Evolutionary conservation across 2,113 vertebrate genomes (phyloP), one percentile per base, ranked within the genome.

Genomic region (Silurus asotus): DNA sequence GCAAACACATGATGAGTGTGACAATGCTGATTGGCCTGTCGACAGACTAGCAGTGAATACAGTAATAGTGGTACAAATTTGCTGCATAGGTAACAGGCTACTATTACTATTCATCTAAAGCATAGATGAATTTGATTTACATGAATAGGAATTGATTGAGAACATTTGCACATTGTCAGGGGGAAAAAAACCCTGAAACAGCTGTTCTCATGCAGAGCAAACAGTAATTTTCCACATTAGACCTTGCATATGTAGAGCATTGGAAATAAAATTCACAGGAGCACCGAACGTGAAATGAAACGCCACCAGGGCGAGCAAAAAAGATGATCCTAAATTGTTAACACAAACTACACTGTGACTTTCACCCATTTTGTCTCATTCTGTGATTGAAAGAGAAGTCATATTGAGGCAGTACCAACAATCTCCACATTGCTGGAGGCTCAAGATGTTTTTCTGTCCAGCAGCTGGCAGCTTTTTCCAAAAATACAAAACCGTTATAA

Each of bases 401-500:
- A 61, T 28, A 28, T 62, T 62, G 58, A 72, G 45, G 20, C 61
- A 23, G 49, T 65, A 53, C 74, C 81, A 55, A 25, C n/a, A 78
- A 79, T 67, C 10, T 51, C 14, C 74, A 67, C 17, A 69, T 48
- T 61, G 75, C 59, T 85, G 5, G 53, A 45, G 48, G 84, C 64
- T 86, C 77, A 51, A 62, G 78, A 51, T 56, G 67, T 75, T 53
- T 53, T 59, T 62, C 61, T 53, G 9, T 72, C 65, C 74, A 56
- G 61, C 84, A 86, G 77, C 55, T 49, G 23, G 53, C 84, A 59
- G 51, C 48, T 80, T 48, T 72, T 25, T 85, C 53, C 65, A 51
- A n/a, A 80, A 77, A 59, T 72, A 37, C 53, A 55, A 37, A 23
- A 65, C 51, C 3, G 19, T 70, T 55, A 15, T 28, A 70, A 70